These are phyloP conservation scores for Brachionus sp. DNA, from an alignment of 1,140 invertebrate species.

Conservation along the genomic window DNA sequence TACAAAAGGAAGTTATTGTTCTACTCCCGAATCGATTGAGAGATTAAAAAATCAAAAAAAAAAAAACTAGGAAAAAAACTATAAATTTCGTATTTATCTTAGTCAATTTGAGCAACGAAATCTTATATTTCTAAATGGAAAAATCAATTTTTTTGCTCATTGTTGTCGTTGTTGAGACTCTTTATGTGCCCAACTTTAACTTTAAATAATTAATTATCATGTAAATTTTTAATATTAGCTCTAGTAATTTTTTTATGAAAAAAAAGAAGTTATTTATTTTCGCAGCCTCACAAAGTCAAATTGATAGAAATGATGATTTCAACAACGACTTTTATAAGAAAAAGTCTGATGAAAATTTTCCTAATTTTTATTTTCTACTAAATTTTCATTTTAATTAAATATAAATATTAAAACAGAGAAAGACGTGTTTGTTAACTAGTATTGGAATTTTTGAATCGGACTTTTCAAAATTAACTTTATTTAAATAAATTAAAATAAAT, in stretches of 20 bases:
- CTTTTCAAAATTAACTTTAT: conserved; percentile 9
- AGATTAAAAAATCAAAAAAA: not conserved
- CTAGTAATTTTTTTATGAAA: not conserved
- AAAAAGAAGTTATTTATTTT: conserved; percentile 3
- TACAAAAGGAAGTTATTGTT: not conserved
- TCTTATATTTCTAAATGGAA: not conserved
- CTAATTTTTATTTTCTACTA: not conserved
- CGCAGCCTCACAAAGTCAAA: not conserved
- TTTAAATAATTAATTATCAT: conserved; percentile 43
- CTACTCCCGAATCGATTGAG: not conserved
- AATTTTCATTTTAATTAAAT: conserved; percentile 25
- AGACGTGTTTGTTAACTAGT: not conserved
- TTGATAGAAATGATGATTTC: not conserved
- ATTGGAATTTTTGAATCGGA: conserved; percentile 3
- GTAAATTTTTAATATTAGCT: conserved; percentile 39
- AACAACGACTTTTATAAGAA: not conserved
- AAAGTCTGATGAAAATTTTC: not conserved
- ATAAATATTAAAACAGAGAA: conserved; percentile 22
- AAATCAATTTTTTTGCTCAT: conserved; percentile 25
- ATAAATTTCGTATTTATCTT: conserved; percentile 20
- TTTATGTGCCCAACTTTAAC: conserved; percentile 22
- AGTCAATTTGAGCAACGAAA: not conserved
- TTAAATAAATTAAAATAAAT: conserved; percentile 23
- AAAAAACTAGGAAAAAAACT: not conserved
- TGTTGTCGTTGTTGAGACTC: not conserved